Conservation (phyloP, 2,113 vertebrate genomes). For the Ibidorhyncha struthersii region DNA sequence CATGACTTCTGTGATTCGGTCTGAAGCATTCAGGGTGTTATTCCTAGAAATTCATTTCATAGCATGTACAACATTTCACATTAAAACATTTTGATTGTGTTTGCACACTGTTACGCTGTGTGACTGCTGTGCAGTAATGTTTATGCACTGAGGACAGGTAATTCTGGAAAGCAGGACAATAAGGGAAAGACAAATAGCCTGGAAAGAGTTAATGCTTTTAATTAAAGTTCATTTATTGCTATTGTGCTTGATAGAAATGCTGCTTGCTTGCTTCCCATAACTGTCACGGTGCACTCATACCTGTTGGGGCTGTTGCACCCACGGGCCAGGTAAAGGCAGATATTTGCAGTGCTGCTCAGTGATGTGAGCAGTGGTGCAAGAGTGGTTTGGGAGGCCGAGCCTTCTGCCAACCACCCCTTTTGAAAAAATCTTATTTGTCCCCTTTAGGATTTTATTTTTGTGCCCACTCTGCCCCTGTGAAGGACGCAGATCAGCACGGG, state of each 20-base stretch:
- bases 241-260: background rate
- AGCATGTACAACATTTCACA: background rate
- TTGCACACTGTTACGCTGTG: background rate
- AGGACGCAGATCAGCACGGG: background rate
- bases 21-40: background rate
- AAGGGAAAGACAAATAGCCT: background rate
- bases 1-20: background rate
- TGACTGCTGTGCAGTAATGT: background rate
- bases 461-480: fast-evolving
- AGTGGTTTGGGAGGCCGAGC: background rate
- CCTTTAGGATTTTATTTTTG: background rate
- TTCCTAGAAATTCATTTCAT: background rate
- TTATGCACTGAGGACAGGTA: background rate
- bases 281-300: background rate
- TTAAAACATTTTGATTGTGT: background rate
- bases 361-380: background rate
- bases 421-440: background rate
- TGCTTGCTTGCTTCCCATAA: background rate
- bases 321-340: background rate
- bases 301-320: background rate
- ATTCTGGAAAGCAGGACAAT: background rate
- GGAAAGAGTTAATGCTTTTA: background rate
- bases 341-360: background rate
- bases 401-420: background rate
- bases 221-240: background rate